Percentiles rank a stretch among this genome's conserved stretches.
Conservation (phyloP, 1,140 invertebrate species). For the Lamellibrachia luymesi region DNA sequence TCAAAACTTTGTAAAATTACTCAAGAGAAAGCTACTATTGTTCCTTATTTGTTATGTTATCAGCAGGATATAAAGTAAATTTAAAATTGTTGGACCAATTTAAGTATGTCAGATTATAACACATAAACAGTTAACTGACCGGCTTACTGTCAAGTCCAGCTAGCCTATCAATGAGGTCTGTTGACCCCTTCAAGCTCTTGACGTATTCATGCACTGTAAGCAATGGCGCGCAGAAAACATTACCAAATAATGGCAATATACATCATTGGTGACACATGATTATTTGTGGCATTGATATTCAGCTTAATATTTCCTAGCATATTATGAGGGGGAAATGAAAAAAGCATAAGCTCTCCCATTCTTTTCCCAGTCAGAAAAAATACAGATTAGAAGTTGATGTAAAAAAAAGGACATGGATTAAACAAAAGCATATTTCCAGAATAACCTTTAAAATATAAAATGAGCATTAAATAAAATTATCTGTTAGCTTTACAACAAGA, state of each 20-base stretch:
- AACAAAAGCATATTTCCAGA: too few species aligned
- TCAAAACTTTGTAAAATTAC: too few species aligned
- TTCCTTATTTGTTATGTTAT: too few species aligned
- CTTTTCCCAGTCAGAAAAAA: neutral
- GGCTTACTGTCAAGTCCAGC: slow-evolving; percentile 31
- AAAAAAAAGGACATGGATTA: too few species aligned
- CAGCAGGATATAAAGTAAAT: neutral
- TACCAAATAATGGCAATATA: neutral
- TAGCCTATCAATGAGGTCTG: slow-evolving; percentile 78
- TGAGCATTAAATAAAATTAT: neutral
- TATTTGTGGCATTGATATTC: neutral
- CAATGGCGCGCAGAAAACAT: neutral
- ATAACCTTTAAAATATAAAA: too few species aligned
- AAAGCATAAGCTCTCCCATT: neutral
- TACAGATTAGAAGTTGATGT: neutral
- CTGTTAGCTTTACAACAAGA: neutral
- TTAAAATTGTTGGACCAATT: neutral
- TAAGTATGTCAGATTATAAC: neutral
- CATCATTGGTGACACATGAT: too few species aligned
- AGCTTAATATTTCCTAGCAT: neutral
- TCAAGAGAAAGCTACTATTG: too few species aligned
- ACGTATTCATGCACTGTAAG: slow-evolving; percentile 72
- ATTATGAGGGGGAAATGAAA: neutral
- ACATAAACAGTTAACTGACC: neutral
- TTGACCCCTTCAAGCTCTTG: slow-evolving; percentile 65